Evolutionary conservation across 1,140 invertebrate genomes (phyloP).

Genomic region (Drosophila tani): DNA sequence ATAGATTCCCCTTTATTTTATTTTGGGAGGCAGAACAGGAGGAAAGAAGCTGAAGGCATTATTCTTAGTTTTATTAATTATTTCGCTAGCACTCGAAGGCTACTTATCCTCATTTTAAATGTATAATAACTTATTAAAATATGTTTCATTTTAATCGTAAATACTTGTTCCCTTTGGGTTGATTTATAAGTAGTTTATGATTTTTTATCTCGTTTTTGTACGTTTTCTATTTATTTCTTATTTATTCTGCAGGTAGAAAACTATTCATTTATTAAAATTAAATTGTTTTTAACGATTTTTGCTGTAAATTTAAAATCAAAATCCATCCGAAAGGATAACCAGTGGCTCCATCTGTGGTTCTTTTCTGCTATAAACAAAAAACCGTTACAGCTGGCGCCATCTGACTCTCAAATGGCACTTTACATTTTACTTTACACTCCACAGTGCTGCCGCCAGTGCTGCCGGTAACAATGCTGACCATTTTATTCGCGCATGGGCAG

Average conservation of each 20-base stretch:
- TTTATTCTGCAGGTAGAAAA: no score
- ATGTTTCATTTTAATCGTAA: no score
- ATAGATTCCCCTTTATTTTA: slow-evolving; percentile 54
- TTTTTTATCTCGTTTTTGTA: no score
- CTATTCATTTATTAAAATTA: no score
- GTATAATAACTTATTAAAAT: no score
- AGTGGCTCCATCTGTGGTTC: slow-evolving; percentile 7
- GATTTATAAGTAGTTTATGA: no score
- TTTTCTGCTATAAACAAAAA: background rate
- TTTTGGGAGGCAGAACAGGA: background rate
- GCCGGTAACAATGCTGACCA: slow-evolving; percentile 4
- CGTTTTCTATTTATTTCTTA: background rate
- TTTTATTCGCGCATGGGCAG: background rate
- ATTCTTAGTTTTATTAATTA: no score
- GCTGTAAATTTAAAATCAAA: background rate
- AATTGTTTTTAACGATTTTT: no score
- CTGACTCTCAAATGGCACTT: background rate
- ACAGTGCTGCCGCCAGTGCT: slow-evolving; percentile 5
- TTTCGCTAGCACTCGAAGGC: no score
- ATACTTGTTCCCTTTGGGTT: no score
- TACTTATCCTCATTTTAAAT: no score
- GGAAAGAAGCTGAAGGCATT: background rate
- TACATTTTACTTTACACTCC: background rate
- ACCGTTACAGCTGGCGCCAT: slow-evolving; percentile 5
- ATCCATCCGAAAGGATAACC: background rate